Percentiles rank a stretch among this genome's conserved stretches.
Evolutionary conservation across 2,113 vertebrate species (phyloP).

Genomic region (Xenopus laevis): DNA sequence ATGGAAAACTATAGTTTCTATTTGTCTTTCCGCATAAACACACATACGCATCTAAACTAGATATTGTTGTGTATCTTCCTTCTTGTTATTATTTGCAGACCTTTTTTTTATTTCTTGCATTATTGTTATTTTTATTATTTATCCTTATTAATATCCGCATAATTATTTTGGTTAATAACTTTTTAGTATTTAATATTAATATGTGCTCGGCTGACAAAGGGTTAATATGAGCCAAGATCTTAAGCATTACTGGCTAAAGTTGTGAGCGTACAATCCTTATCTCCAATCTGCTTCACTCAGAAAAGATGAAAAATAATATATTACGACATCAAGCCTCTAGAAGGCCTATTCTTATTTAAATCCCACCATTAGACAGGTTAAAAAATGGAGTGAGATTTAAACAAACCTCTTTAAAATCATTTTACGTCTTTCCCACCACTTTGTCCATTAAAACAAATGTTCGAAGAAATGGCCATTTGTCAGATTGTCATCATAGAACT

Average conservation of each 20-base stretch:
- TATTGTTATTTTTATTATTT: too few species aligned
- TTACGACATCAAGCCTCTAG: not conserved
- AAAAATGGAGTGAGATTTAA: constrained; percentile 8
- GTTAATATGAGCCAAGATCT: not conserved
- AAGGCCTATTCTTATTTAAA: not conserved
- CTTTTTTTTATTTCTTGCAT: too few species aligned
- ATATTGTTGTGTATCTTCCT: too few species aligned
- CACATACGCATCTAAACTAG: too few species aligned
- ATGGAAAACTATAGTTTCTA: too few species aligned
- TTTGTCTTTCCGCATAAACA: too few species aligned
- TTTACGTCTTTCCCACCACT: constrained; percentile 10
- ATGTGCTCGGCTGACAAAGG: too few species aligned
- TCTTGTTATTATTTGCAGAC: too few species aligned
- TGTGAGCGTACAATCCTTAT: not conserved
- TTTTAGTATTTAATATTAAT: too few species aligned
- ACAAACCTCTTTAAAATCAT: constrained; percentile 9
- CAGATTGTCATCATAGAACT: constrained; percentile 19
- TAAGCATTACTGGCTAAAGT: not conserved
- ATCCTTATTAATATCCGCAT: too few species aligned
- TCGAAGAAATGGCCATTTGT: constrained; percentile 11
- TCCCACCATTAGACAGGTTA: not conserved
- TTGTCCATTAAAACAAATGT: constrained; percentile 2
- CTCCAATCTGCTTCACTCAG: not conserved
- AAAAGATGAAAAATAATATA: not conserved
- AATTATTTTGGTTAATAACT: too few species aligned